Conservation (phyloP, 2,888 invertebrate genomes). For the Girardia tigrina region DNA sequence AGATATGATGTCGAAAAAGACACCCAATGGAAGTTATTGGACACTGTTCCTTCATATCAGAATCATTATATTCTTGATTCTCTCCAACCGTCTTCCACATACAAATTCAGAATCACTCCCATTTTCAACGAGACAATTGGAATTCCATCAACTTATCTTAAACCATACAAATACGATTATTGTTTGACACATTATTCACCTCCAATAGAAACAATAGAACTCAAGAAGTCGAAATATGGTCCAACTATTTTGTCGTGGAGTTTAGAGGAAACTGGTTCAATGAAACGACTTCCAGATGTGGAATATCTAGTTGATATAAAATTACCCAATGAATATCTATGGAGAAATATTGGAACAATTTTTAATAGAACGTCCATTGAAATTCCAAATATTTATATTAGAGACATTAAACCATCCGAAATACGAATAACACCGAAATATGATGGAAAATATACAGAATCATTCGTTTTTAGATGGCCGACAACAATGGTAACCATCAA, state of each 20-base stretch:
- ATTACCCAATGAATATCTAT: not conserved
- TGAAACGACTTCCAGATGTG: not conserved
- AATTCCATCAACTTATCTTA: not conserved
- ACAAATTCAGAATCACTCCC: constrained; percentile 17
- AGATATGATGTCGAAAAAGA: not conserved
- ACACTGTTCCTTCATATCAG: not conserved
- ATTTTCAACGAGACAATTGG: not conserved
- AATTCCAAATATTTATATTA: not conserved
- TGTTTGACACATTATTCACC: not conserved
- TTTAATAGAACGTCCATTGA: not conserved
- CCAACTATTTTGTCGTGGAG: not conserved
- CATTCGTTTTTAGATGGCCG: not conserved
- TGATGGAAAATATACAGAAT: not conserved
- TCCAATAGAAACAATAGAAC: not conserved
- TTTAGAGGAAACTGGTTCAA: not conserved
- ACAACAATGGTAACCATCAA: not conserved
- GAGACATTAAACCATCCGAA: not conserved
- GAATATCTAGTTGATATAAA: not conserved
- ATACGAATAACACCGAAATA: not conserved
- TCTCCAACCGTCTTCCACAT: not conserved
- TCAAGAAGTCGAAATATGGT: not conserved
- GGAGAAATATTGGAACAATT: not conserved
- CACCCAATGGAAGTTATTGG: not conserved
- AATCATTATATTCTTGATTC: not conserved
- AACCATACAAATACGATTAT: not conserved